Conservation (phyloP, 2,888 invertebrate species). For the Metellina segmentata region DNA sequence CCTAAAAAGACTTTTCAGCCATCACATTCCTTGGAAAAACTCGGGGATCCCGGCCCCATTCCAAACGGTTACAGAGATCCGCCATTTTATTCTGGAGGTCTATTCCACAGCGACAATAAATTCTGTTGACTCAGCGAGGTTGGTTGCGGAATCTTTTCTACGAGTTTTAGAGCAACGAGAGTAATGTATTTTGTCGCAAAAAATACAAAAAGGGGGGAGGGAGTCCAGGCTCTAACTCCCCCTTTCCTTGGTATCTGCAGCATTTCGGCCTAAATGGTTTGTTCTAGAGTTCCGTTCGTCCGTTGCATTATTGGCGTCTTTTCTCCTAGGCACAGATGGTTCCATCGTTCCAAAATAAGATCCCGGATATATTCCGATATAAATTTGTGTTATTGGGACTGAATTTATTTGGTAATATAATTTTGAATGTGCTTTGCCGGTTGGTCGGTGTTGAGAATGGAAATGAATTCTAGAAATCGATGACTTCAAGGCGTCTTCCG, state of each 20-base stretch:
- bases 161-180: constrained; percentile 51
- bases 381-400: constrained; percentile 40
- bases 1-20: constrained; percentile 20
- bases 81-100: constrained; percentile 20
- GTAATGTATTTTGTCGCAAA: constrained; percentile 54
- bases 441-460: neutral
- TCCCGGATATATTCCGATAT: neutral
- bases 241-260: constrained; percentile 19
- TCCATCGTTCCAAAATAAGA: constrained; percentile 19
- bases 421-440: constrained; percentile 18
- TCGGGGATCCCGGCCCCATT: neutral
- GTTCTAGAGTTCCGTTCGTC: neutral
- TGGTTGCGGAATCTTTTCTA: constrained; percentile 42
- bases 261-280: constrained; percentile 56
- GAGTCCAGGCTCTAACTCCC: neutral
- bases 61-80: neutral
- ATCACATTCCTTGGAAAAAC: constrained; percentile 9
- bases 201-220: neutral
- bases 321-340: constrained; percentile 28
- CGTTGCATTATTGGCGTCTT: neutral
- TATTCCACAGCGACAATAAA: constrained; percentile 53
- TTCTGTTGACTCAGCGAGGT: constrained; percentile 58
- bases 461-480: neutral
- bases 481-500: neutral
- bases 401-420: constrained; percentile 8